These are phyloP conservation scores for Motacilla tschutschensis DNA, from an alignment of 2,113 vertebrate species.

Conservation along the genomic window DNA sequence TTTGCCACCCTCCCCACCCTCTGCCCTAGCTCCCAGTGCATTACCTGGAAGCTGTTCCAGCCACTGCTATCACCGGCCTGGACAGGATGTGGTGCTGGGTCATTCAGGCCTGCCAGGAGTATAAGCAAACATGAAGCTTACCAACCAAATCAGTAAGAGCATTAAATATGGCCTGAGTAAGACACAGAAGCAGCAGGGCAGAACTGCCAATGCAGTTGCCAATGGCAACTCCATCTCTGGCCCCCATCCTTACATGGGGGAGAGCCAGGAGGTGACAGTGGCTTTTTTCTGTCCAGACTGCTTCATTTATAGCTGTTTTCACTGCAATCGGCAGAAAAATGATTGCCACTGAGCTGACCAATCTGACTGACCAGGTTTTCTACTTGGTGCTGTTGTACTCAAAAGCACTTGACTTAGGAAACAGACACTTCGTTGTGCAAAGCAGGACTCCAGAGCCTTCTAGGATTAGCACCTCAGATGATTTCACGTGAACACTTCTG, in stretches of 20 bases:
- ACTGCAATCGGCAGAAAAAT: background rate
- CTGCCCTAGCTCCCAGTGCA: background rate
- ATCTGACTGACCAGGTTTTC: background rate
- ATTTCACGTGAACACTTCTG: background rate
- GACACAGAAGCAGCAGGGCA: background rate
- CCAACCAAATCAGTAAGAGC: background rate
- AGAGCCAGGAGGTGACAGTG: background rate
- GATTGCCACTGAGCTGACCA: background rate
- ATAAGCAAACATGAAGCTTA: background rate
- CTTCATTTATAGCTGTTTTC: background rate
- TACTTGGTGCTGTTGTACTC: background rate
- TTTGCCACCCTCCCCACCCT: background rate
- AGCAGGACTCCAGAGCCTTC: background rate
- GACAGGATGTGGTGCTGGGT: slow-evolving; percentile 72
- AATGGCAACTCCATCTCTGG: background rate
- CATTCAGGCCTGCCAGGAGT: slow-evolving; percentile 79
- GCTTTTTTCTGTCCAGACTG: background rate
- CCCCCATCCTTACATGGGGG: background rate
- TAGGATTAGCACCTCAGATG: background rate
- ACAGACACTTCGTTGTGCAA: background rate
- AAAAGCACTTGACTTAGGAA: background rate
- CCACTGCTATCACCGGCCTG: slow-evolving; percentile 75
- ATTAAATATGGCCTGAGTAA: background rate
- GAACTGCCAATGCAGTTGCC: background rate
- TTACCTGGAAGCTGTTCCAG: slow-evolving; percentile 93